These are phyloP conservation scores for Helicolenus hilgendorfi DNA, from an alignment of 2,797 vertebrate genomes.

Conservation along the genomic window DNA sequence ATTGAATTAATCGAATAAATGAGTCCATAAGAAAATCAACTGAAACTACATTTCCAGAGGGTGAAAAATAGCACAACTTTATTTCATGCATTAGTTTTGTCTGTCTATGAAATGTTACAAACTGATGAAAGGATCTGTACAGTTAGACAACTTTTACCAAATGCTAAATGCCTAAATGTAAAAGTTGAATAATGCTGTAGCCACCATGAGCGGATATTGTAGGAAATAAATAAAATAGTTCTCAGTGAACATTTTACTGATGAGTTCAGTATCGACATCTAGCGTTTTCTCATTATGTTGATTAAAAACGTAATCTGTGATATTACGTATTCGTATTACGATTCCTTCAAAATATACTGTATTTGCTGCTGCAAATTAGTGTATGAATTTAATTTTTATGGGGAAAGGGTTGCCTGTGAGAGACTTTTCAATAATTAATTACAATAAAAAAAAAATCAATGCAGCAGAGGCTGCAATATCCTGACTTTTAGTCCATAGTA, in stretches of 20 bases:
- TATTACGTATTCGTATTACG: too few species aligned
- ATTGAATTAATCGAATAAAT: neutral
- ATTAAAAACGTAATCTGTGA: neutral
- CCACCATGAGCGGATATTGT: neutral
- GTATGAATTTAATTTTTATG: too few species aligned
- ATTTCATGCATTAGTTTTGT: neutral
- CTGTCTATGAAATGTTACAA: neutral
- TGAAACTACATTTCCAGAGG: neutral
- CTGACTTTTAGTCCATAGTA: too few species aligned
- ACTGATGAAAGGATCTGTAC: neutral
- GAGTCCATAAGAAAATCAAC: neutral
- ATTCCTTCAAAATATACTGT: too few species aligned
- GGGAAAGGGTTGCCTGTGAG: too few species aligned
- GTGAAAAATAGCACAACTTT: neutral
- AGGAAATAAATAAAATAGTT: neutral
- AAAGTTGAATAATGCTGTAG: neutral
- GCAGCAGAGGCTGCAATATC: too few species aligned
- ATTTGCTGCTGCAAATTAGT: too few species aligned
- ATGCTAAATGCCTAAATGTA: neutral
- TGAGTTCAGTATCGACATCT: too few species aligned
- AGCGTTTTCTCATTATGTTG: neutral
- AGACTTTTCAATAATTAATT: too few species aligned
- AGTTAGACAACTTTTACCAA: neutral
- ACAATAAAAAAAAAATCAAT: too few species aligned
- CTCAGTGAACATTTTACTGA: neutral